Evolutionary conservation across 2,797 vertebrate species (phyloP).

Genomic region (Neostethus bicornis): DNA sequence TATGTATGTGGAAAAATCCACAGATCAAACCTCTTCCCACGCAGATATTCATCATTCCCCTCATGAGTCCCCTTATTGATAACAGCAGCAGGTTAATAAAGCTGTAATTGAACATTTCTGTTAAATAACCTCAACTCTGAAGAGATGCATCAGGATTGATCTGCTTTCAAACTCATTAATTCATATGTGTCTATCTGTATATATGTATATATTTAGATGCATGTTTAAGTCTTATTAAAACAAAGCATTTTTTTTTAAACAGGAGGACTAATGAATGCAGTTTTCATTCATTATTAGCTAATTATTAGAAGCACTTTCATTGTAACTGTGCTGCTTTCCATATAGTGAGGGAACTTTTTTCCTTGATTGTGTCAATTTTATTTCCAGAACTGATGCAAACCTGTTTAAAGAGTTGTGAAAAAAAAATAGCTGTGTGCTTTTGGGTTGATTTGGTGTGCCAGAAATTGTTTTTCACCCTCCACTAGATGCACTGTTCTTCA

Average conservation of each 20-base stretch:
- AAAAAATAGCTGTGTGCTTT: slow-evolving; percentile 49
- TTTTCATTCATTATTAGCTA: slow-evolving; percentile 51
- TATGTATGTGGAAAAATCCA: slow-evolving; percentile 61
- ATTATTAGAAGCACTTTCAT: slow-evolving; percentile 19
- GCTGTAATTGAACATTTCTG: slow-evolving; percentile 6
- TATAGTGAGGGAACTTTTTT: slow-evolving; percentile 5
- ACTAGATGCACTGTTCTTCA: slow-evolving; percentile 71
- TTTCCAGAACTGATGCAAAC: slow-evolving; percentile 20
- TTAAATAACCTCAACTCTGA: not conserved
- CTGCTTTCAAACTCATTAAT: slow-evolving; percentile 50
- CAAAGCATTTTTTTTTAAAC: slow-evolving; percentile 15
- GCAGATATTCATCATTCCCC: not conserved
- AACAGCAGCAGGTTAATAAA: slow-evolving; percentile 44
- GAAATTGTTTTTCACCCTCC: slow-evolving; percentile 76
- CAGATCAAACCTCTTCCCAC: not conserved
- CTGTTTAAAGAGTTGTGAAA: slow-evolving; percentile 21
- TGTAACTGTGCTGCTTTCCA: slow-evolving; percentile 21
- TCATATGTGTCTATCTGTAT: not conserved
- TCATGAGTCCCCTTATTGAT: slow-evolving; percentile 15
- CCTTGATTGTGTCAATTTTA: not conserved
- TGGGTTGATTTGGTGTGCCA: slow-evolving; percentile 62
- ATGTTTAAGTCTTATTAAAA: slow-evolving; percentile 28
- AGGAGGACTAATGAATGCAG: slow-evolving; percentile 15
- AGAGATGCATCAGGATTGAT: slow-evolving; percentile 12
- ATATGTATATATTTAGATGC: no score